These are phyloP conservation scores for Drosophila borborema DNA, from an alignment of 2,888 invertebrate genomes.

Conservation along the genomic window DNA sequence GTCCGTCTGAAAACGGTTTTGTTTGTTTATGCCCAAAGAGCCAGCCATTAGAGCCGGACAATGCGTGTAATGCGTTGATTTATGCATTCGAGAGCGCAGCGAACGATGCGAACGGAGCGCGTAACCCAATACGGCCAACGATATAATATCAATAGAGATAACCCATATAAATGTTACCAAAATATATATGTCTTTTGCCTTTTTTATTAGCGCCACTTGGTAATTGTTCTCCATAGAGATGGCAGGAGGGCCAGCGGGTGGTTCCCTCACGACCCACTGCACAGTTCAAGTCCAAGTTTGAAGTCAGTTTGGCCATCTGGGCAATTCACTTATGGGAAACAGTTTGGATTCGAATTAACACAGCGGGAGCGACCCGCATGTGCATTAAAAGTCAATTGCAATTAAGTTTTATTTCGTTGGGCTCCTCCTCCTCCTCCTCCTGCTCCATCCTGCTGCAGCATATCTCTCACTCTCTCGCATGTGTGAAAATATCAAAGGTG, in stretches of 20 bases:
- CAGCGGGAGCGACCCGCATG: constrained; percentile 66
- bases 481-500: constrained; percentile 79
- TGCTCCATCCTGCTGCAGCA: not conserved
- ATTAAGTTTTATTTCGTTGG: constrained; percentile 71
- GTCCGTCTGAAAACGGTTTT: constrained; percentile 57
- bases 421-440: constrained; percentile 6
- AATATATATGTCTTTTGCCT: constrained; percentile 22
- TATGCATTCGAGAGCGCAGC: constrained; percentile 51
- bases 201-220: constrained; percentile 78
- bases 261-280: constrained; percentile 10
- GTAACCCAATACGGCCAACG: constrained; percentile 58
- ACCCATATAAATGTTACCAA: constrained; percentile 17
- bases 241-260: constrained; percentile 25
- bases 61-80: constrained; percentile 58
- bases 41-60: constrained; percentile 54
- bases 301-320: constrained; percentile 41
- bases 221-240: constrained; percentile 51
- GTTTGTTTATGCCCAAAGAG: constrained; percentile 66
- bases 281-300: constrained; percentile 10
- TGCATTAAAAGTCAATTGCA: constrained; percentile 80
- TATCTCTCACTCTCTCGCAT: constrained; percentile 9
- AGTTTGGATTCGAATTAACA: constrained; percentile 82
- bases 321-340: constrained; percentile 64
- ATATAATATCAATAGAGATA: constrained; percentile 26
- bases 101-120: not conserved